A percentile compares a stretch with the other conserved stretches of the same genome.
phyloP scores from a whole-genome alignment of 2,797 vertebrate genomes.

The Cheirogaleus major region DNA sequence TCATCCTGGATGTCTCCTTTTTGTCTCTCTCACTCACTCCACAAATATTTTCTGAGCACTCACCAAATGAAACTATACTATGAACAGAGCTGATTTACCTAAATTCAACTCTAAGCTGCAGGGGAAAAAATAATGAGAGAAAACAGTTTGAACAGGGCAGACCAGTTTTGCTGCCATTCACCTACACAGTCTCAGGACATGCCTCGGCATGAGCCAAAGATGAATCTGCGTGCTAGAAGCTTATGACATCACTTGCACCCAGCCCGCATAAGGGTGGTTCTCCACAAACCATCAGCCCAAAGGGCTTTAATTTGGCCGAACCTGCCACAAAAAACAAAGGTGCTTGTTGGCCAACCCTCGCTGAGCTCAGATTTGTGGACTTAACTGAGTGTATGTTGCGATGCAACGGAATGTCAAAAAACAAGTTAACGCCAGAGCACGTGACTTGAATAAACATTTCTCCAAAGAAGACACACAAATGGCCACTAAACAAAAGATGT shows the following conservation, averaged over 20 bases:
- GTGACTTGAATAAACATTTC: neutral
- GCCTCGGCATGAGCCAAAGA: neutral
- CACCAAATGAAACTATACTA: neutral
- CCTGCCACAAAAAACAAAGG: neutral
- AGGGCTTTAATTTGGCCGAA: neutral
- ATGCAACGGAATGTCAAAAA: neutral
- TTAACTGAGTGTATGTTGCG: neutral
- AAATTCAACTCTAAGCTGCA: neutral
- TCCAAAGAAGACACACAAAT: neutral
- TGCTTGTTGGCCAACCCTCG: neutral
- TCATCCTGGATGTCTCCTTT: neutral
- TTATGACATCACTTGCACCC: neutral
- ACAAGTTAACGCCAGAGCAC: neutral
- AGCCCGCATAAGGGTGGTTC: neutral
- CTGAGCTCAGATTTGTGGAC: neutral
- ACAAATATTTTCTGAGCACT: neutral
- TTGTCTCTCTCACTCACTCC: neutral
- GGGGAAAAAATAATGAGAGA: neutral
- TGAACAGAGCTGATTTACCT: neutral
- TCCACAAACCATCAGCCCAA: neutral
- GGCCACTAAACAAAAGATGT: neutral
- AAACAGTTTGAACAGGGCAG: neutral
- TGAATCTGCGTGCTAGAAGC: fast-evolving
- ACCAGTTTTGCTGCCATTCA: neutral
- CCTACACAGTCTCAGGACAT: neutral